Conservation (phyloP, 2,888 invertebrate genomes). For the Lamproptera curius region DNA sequence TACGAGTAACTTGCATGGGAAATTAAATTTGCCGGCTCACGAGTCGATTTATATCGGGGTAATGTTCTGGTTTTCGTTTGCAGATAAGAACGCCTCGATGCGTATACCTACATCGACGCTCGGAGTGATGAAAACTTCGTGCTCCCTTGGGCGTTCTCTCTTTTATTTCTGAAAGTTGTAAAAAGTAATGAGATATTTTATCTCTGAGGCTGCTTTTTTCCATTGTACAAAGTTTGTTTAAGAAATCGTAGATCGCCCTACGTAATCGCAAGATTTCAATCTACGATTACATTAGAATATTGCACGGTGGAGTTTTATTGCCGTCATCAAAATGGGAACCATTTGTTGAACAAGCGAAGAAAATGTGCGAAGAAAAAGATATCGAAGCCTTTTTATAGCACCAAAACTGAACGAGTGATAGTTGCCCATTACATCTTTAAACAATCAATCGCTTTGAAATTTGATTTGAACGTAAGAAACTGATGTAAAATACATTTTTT, state of each 20-base stretch:
- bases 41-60: slow-evolving; percentile 58
- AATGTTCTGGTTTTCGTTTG: slow-evolving; percentile 47
- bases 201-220: slow-evolving; percentile 46
- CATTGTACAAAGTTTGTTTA: slow-evolving; percentile 42
- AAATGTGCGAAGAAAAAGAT: too few species aligned
- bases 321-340: slow-evolving; percentile 12
- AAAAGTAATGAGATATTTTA: slow-evolving; percentile 67
- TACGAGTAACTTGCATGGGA: slow-evolving; percentile 59
- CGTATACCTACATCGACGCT: slow-evolving; percentile 38
- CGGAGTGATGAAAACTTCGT: slow-evolving; percentile 47
- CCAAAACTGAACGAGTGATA: too few species aligned
- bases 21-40: slow-evolving; percentile 58
- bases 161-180: slow-evolving; percentile 60
- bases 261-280: slow-evolving; percentile 27
- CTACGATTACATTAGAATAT: slow-evolving; percentile 23
- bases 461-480: too few species aligned
- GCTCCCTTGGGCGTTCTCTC: slow-evolving; percentile 45
- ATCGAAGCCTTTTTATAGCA: too few species aligned
- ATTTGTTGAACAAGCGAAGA: slow-evolving; percentile 16
- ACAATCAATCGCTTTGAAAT: too few species aligned
- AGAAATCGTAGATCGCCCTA: slow-evolving; percentile 28
- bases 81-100: slow-evolving; percentile 44
- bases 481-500: too few species aligned
- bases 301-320: slow-evolving; percentile 23
- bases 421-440: too few species aligned